Conservation (phyloP, 2,888 invertebrate genomes). For the Eupithecia subumbrata region DNA sequence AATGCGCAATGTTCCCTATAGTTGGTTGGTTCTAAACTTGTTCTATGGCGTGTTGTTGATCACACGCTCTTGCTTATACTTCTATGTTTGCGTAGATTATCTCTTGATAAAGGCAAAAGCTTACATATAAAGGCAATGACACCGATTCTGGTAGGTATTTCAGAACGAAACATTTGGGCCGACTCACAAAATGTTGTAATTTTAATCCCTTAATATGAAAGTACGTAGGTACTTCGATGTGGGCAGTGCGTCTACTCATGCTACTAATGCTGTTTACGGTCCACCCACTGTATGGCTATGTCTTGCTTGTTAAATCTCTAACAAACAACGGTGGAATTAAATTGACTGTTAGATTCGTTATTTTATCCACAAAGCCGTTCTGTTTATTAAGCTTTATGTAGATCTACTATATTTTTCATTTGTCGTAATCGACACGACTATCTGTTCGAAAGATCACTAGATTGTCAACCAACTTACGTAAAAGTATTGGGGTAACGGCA, state of each 20-base stretch:
- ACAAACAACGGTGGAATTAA: neutral
- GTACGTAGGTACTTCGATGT: conserved; percentile 47
- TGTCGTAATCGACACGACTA: neutral
- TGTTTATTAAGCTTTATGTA: neutral
- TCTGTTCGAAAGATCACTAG: neutral
- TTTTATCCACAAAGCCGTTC: neutral
- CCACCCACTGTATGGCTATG: conserved; percentile 12
- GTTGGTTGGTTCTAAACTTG: neutral
- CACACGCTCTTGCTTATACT: neutral
- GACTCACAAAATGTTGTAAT: conserved; percentile 52
- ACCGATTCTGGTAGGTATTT: conserved; percentile 20
- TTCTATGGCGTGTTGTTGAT: neutral
- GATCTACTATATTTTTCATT: neutral
- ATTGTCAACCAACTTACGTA: neutral
- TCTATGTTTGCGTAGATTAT: neutral
- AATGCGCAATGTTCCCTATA: neutral
- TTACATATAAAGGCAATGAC: conserved; percentile 23
- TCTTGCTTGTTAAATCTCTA: neutral
- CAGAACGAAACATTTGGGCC: conserved; percentile 31
- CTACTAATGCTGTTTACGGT: conserved; percentile 64
- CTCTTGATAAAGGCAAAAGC: conserved; percentile 11
- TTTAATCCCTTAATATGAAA: conserved; percentile 65
- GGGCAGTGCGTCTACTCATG: conserved; percentile 62
- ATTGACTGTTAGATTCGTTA: neutral
- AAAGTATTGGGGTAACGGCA: neutral